Percentiles rank a stretch among this genome's conserved stretches.
Evolutionary conservation across 1,140 invertebrate species (phyloP).

Genomic region (Halictus rubicundus): DNA sequence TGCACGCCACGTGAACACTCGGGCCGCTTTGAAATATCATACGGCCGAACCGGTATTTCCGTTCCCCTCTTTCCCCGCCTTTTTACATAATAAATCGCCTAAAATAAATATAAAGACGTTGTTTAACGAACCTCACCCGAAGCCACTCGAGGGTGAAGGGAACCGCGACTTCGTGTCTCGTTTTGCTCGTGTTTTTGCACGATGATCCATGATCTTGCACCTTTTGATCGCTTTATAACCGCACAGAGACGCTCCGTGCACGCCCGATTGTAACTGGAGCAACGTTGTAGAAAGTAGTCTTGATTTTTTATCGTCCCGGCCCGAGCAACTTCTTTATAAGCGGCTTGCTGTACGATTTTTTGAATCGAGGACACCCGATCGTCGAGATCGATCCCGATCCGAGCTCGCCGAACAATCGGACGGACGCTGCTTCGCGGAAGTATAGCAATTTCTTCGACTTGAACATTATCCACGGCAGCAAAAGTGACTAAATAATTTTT

Average conservation of each 20-base stretch:
- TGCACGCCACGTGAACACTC: neutral
- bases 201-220: conserved; percentile 28
- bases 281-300: conserved; percentile 58
- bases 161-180: neutral
- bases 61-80: neutral
- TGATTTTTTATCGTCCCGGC: conserved; percentile 40
- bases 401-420: neutral
- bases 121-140: neutral
- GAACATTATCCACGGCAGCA: too few species aligned
- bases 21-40: too few species aligned
- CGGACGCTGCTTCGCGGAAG: too few species aligned
- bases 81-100: conserved; percentile 16
- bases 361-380: conserved; percentile 19
- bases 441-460: too few species aligned
- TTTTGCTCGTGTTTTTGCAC: neutral
- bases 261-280: conserved; percentile 44
- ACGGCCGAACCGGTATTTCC: neutral
- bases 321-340: conserved; percentile 7
- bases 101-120: neutral
- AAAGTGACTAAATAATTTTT: too few species aligned
- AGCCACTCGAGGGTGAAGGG: neutral
- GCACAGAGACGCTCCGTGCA: conserved; percentile 9
- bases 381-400: neutral
- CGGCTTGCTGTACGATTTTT: conserved; percentile 21
- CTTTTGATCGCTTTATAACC: conserved; percentile 36